Percentiles rank a stretch among this genome's conserved stretches.
Conservation (phyloP, 2,797 vertebrate species). For the Trichosurus vulpecula region DNA sequence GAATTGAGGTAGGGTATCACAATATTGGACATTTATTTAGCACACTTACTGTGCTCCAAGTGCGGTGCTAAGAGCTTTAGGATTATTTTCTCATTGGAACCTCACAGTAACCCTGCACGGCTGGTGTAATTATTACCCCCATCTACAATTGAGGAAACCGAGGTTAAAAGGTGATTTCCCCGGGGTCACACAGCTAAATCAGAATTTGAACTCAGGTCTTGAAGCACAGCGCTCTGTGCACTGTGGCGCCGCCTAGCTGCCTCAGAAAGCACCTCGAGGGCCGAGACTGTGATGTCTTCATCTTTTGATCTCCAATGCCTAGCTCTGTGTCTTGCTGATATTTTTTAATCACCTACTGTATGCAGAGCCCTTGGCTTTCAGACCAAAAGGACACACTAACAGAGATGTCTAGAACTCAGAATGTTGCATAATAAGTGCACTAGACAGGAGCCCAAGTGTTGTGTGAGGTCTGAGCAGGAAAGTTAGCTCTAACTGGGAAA, state of each 20-base stretch:
- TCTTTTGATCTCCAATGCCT: not conserved
- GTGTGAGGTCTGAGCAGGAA: not conserved
- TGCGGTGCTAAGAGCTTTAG: not conserved
- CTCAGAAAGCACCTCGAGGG: not conserved
- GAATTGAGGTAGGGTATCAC: not conserved
- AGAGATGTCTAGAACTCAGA: not conserved
- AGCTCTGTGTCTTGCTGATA: too few species aligned
- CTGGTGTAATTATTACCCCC: not conserved
- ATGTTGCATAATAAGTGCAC: not conserved
- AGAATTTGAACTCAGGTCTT: not conserved
- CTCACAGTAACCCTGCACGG: not conserved
- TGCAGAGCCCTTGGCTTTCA: not conserved
- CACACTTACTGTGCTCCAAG: not conserved
- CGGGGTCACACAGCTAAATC: not conserved
- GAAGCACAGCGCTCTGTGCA: not conserved
- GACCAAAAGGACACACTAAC: not conserved
- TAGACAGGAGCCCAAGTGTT: not conserved
- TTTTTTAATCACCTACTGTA: not conserved
- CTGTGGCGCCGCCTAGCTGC: not conserved
- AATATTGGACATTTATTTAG: not conserved
- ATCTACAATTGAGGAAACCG: not conserved
- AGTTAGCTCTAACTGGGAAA: not conserved
- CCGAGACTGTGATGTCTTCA: not conserved
- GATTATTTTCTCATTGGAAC: not conserved
- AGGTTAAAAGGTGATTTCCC: not conserved